Conservation (phyloP, 2,113 vertebrate species). For the Phyllostomus discolor region DNA sequence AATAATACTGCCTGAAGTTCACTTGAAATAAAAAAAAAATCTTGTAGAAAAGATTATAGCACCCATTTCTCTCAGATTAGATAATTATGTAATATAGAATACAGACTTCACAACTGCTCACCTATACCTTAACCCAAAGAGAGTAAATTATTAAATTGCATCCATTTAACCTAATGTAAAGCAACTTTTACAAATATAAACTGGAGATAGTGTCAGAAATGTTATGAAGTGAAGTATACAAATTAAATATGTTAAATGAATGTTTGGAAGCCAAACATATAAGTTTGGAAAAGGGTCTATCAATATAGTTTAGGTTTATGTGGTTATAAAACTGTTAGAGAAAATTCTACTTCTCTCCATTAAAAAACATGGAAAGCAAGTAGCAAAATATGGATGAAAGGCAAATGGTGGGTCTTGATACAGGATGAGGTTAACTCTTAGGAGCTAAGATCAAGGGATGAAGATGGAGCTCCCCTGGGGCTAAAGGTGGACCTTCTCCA, state of each 20-base stretch:
- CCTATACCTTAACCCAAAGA: neutral
- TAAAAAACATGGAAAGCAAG: neutral
- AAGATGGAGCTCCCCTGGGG: neutral
- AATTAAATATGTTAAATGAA: neutral
- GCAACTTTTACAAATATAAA: neutral
- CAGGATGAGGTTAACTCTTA: neutral
- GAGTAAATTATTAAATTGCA: neutral
- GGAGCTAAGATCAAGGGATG: neutral
- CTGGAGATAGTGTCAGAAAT: neutral
- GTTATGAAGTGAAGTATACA: neutral
- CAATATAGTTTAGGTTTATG: neutral
- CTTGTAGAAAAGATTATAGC: neutral
- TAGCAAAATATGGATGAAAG: neutral
- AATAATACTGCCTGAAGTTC: neutral
- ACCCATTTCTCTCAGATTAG: neutral
- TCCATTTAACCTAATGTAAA: neutral
- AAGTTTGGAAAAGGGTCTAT: neutral
- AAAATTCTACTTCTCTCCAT: neutral
- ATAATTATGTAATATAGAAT: neutral
- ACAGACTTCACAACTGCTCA: neutral
- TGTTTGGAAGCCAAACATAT: neutral
- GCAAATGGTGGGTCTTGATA: neutral
- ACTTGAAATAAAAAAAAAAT: neutral
- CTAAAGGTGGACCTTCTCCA: neutral
- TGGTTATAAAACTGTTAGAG: neutral